Evolutionary conservation across 2,797 vertebrate genomes (phyloP).

Genomic region (Pipistrellus nathusii): DNA sequence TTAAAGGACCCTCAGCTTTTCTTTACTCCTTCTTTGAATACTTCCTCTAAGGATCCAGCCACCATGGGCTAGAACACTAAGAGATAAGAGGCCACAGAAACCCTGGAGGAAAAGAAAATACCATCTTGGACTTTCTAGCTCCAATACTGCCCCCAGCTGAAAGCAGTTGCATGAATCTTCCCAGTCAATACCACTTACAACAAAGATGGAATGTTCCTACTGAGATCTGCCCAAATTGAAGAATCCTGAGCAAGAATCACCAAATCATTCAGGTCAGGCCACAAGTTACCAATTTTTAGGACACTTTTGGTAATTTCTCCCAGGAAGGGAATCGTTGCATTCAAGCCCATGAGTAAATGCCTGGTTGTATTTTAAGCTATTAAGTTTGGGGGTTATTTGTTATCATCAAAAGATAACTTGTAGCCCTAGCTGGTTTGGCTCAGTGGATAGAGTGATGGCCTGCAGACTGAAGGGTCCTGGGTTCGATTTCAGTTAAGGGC

Average conservation of each 20-base stretch:
- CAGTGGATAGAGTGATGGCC: too few species aligned
- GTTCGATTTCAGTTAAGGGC: too few species aligned
- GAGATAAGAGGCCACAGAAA: background rate
- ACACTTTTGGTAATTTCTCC: background rate
- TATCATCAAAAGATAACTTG: background rate
- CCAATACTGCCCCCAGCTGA: background rate
- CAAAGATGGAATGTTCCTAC: background rate
- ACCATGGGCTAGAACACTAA: background rate
- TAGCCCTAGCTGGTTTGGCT: too few species aligned
- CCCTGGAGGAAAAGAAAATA: background rate
- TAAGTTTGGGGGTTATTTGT: background rate
- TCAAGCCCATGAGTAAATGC: background rate
- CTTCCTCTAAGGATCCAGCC: background rate
- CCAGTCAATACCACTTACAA: background rate
- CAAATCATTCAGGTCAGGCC: background rate
- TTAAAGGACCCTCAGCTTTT: background rate
- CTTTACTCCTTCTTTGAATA: background rate
- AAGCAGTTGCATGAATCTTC: background rate
- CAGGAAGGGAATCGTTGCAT: background rate
- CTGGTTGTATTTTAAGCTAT: background rate
- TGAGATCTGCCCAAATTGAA: background rate
- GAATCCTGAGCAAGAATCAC: background rate
- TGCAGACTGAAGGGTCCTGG: too few species aligned
- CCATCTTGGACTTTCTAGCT: background rate
- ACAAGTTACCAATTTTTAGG: background rate